Base-by-base conservation (phyloP, 2,113 vertebrate species). In the Ploceus nigricollis region DNA sequence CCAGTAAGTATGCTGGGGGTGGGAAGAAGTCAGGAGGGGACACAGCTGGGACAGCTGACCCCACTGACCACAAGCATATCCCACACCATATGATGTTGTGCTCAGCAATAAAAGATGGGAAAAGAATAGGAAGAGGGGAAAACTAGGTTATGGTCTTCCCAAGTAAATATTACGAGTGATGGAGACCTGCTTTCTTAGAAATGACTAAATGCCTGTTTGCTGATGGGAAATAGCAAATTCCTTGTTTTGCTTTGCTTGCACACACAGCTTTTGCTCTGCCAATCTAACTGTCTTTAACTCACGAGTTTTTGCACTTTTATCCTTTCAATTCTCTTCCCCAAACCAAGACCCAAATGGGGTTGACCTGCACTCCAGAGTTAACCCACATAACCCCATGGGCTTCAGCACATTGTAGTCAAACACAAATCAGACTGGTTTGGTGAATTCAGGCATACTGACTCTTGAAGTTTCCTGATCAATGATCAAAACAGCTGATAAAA, bases 271-370 rank as follows among this genome's bases (percentile, higher is more conserved):
- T 61, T 91, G 13, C 53, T 72, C 64, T 87, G 48, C 15, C 16
- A 54, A 1, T 86, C 54, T 45, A 56, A 60, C 27, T 37, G 9
- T 20, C 30, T 51, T 86, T 44, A 77, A 24, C 3, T 3, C 21
- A 19, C 0, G 0, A 50, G 13, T 9, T 77, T 87, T 84, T 30
- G 5, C 6, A 33, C 39, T 87, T 87, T 33, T 13, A 35, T 22
- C 13, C 6, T 80, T 71, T 40, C 35, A 22, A 3, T 76, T 80
- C 37, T 47, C 21, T 70, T 27, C 3, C 30, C 10, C 6, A 14
- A 4, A 16, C 6, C 7, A 44, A 15, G 39, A n/a, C 4, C 1
- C 4, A 75, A 7, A 1, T 61, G 37, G 15, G 25, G 11, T 19
- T 20, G n/a, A 87, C 5, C 30, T 70, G 15, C 10, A 27, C 42